Base-by-base conservation (phyloP, 2,797 vertebrate genomes). In the Dendrocincla fuliginosa region DNA sequence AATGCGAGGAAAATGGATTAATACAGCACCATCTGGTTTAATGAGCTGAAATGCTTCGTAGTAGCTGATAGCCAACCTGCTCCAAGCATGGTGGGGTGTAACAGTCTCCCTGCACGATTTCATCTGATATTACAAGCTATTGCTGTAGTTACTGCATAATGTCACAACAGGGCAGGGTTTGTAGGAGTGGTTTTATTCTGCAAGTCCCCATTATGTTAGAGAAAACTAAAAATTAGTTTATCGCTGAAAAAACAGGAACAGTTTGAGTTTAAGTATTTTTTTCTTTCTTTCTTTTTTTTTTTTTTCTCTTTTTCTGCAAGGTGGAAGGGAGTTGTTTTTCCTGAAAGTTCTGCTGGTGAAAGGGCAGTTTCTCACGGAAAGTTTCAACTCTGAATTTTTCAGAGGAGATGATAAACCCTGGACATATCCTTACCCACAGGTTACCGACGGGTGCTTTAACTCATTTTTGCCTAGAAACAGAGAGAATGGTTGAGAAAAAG, bases 241-340 rank as follows among this genome's bases (percentile, higher is more conserved):
- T 2, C 15, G 10, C 20, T 67, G 23, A n/a, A 74, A 68, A 90
- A 47, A 0, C 24, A 46, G 5, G 5, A 65, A 37, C 0, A 3
- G 9, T 30, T 74, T 84, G 12, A 63, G 7, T 37, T 68, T 33
- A 24, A 10, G 39, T 12, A 1, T 10, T 42, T 6, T 19, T 25
- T 74, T 10, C 41, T 42, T 42, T 42, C 15, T 44, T 20, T 46
- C 11, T 44, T 46, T 46, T 11, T 46, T 22, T 44, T 22, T 46
- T 11, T 46, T 46, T 15, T 22, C 69, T 9, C 33, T 27, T 44
- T 22, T 32, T 6, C 4, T 20, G 0, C 5, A 33, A 37, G 16
- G 12, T 74, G 24, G 27, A 50, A 79, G 8, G 22, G 42, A 67
- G 5, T 28, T 47, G 6, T 17, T 92, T 77, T 95, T 33, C 30